Conservation (phyloP, 2,113 vertebrate genomes). For the Campylomormyrus tamandua region DNA sequence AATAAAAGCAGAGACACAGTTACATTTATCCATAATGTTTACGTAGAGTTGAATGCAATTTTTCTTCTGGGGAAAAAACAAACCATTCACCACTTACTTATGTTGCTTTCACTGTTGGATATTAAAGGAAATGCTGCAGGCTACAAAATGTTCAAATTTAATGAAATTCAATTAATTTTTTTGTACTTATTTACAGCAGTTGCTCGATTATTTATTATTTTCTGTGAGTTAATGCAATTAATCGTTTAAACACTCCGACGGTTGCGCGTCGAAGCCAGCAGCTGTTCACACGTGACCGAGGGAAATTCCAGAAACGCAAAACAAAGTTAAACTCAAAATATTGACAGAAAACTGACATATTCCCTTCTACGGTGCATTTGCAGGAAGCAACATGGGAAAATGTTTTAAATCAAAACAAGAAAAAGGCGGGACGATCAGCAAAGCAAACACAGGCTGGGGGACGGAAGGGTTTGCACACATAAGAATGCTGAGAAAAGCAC, state of each 20-base stretch:
- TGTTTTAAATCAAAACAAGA: background rate
- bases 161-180: background rate
- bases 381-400: background rate
- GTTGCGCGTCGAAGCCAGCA: background rate
- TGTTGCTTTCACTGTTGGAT: background rate
- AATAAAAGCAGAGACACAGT: background rate
- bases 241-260: background rate
- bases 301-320: background rate
- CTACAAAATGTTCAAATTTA: background rate
- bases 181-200: background rate
- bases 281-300: background rate
- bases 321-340: background rate
- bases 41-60: too few relatives aligned
- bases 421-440: background rate
- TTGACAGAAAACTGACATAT: conserved; percentile 8
- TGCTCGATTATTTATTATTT: background rate
- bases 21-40: background rate
- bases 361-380: background rate
- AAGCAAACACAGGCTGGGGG: background rate
- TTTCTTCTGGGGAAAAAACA: background rate
- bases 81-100: background rate
- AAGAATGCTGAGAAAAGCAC: background rate
- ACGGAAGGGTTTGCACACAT: too few relatives aligned
- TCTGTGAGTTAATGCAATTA: background rate
- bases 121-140: background rate